These are phyloP conservation scores for Odobenus rosmarus DNA, from an alignment of 2,113 vertebrate species.

Conservation along the genomic window DNA sequence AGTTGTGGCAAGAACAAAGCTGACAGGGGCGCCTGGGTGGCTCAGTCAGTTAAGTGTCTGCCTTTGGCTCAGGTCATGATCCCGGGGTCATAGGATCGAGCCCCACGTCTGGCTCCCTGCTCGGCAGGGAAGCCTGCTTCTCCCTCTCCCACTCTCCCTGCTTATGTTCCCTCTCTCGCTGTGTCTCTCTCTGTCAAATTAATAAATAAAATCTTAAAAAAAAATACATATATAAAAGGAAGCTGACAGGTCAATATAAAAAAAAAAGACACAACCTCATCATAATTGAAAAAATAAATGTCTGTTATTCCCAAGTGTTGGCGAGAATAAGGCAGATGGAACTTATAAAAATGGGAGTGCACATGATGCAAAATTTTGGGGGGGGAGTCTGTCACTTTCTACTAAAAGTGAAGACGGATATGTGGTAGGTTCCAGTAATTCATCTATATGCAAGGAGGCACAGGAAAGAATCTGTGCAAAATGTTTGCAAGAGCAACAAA, in stretches of 20 bases:
- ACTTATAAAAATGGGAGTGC: background rate
- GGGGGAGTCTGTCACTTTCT: background rate
- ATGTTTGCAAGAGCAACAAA: background rate
- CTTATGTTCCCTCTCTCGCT: too few species aligned
- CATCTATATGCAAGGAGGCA: background rate
- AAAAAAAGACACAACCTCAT: background rate
- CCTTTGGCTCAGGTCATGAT: too few species aligned
- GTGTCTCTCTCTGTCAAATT: too few species aligned
- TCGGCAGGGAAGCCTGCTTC: too few species aligned
- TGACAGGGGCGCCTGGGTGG: background rate
- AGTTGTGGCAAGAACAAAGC: background rate
- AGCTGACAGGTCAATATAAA: background rate
- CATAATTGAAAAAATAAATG: background rate
- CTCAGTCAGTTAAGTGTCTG: too few species aligned
- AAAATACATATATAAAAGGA: background rate
- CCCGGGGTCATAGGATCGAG: too few species aligned
- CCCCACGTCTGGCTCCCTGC: too few species aligned
- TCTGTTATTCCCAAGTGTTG: background rate
- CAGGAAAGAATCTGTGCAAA: background rate
- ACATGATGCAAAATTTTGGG: background rate
- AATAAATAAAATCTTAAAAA: too few species aligned
- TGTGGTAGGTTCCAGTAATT: background rate
- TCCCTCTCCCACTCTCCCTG: too few species aligned
- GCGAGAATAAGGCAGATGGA: background rate
- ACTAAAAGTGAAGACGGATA: background rate